phyloP scores from a whole-genome alignment of 2,888 invertebrate genomes.

The Gisinianus flammeolus region DNA sequence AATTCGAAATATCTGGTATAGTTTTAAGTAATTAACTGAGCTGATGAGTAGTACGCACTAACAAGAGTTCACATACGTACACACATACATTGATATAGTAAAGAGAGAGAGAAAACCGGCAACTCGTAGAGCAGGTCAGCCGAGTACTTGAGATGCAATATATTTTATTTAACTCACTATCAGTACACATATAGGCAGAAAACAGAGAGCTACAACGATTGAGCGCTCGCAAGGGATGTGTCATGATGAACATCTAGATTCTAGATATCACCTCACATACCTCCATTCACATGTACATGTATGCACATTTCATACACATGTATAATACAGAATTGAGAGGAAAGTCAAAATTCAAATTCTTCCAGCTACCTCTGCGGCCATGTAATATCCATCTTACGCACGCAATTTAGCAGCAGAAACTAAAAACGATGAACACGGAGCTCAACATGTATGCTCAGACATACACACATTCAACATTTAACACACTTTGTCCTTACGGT shows the following conservation, averaged over 20 bases:
- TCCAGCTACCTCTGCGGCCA: neutral
- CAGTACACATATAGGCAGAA: too few relatives aligned
- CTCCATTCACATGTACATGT: neutral
- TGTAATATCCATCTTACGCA: neutral
- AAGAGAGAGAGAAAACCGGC: neutral
- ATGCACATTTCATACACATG: neutral
- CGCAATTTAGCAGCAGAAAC: neutral
- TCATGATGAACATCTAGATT: neutral
- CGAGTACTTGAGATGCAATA: neutral
- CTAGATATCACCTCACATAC: neutral
- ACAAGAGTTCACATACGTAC: neutral
- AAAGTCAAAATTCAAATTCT: neutral
- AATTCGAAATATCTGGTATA: neutral
- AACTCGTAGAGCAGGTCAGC: neutral
- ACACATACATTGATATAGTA: neutral
- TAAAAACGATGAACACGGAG: neutral
- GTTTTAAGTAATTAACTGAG: constrained; percentile 33
- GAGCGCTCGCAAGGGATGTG: neutral
- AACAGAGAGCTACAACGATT: neutral
- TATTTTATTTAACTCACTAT: neutral
- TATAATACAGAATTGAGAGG: too few relatives aligned
- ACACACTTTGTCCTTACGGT: too few relatives aligned
- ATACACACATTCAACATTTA: too few relatives aligned
- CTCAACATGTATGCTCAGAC: too few relatives aligned
- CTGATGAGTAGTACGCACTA: constrained; percentile 11